Base-by-base conservation (phyloP, 2,888 invertebrate genomes). In the Pseudococcus viburni region DNA sequence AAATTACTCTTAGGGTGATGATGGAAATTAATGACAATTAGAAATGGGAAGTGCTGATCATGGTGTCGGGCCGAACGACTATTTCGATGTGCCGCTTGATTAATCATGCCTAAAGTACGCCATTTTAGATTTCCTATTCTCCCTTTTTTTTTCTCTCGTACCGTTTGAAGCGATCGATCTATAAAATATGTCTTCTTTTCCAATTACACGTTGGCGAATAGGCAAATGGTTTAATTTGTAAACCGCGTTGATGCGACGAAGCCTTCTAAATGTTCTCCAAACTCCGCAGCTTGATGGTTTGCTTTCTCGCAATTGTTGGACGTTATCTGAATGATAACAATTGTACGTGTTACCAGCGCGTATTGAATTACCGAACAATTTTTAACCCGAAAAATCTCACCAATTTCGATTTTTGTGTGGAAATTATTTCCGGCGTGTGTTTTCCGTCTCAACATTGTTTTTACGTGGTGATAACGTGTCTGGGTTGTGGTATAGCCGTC, bases 1-100 rank as follows among this genome's bases (percentile, higher is more conserved):
- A 83, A 83, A 83, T 83, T 83, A 83, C 80, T 83, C 46, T 46
- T 46, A 83, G 80, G 80, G 80, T 83, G 80, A 83, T 83, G 80
- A 83, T 83, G 80, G 80, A 46, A 83, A 83, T 83, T 83, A 83
- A 83, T 83, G 46, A 83, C 80, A 83, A 83, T 83, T 83, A 83
- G 42, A 83, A 83, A 83, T 83, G 80, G 80, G 80, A 83, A 83
- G 46, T 83, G 80, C 80, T 46, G 80, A 83, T 83, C 80, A 83
- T 46, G 80, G 80, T 83, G 39, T 77, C 39, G 80, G 80, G 19
- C 9, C 80, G 80, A 83, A 83, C 42, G 46, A 46, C 46, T 83
- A 46, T 83, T 83, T 83, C 80, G 80, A 83, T 77, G 64, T 77
- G 46, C n/a, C 80, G 80, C 80, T 83, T 83, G 80, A 83, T 83